These are phyloP conservation scores for Lepeophtheirus nordmannii DNA, from an alignment of 2,888 invertebrate genomes.

Conservation along the genomic window DNA sequence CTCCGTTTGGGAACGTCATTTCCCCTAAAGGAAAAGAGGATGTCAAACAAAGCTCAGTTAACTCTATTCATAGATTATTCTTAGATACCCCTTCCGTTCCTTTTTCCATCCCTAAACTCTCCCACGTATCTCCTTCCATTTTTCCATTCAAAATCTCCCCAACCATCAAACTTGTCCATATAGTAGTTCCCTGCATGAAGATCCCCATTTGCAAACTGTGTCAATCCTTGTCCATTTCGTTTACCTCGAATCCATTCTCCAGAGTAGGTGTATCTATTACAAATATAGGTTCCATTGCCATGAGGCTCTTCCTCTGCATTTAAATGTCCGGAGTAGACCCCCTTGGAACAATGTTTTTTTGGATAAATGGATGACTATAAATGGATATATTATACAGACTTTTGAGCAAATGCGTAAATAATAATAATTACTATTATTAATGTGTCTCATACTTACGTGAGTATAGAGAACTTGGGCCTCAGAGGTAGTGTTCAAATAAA, in stretches of 20 bases:
- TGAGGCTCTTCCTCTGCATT: neutral
- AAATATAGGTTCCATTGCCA: conserved; percentile 16
- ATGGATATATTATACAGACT: too few relatives aligned
- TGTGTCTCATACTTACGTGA: too few relatives aligned
- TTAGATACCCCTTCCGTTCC: conserved; percentile 10
- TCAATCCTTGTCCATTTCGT: conserved; percentile 16
- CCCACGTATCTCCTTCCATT: conserved; percentile 21
- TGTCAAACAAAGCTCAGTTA: neutral
- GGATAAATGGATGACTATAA: neutral
- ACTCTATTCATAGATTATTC: neutral
- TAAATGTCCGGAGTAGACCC: conserved; percentile 7
- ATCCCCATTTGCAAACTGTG: conserved; percentile 19
- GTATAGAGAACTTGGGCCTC: too few relatives aligned
- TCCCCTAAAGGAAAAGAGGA: neutral
- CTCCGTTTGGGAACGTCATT: conserved; percentile 24
- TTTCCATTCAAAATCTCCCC: conserved; percentile 8
- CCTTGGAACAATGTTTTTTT: neutral
- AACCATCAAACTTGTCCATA: conserved; percentile 13
- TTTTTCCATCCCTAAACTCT: neutral
- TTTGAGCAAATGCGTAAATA: too few relatives aligned
- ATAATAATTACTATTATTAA: too few relatives aligned
- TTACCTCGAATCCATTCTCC: conserved; percentile 15
- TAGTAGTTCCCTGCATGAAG: conserved; percentile 10
- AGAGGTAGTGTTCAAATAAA: too few relatives aligned
- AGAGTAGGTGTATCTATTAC: neutral